Percentiles rank a stretch among this genome's conserved stretches.
phyloP scores from a whole-genome alignment of 2,113 vertebrate genomes.

The Hippopotamus amphibius region DNA sequence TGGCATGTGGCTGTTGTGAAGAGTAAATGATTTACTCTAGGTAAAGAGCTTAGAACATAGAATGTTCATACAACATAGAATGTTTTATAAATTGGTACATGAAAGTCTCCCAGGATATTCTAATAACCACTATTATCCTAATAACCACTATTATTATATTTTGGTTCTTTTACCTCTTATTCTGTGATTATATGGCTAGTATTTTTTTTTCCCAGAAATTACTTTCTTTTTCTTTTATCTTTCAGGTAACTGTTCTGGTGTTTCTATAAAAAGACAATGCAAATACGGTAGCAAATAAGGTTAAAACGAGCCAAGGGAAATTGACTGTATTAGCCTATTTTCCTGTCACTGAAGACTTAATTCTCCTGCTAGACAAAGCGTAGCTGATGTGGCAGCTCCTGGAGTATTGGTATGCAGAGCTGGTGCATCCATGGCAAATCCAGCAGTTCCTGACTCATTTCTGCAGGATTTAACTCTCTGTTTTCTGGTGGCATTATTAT shows the following conservation, averaged over 20 bases:
- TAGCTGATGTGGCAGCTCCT: neutral
- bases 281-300: conserved; percentile 47
- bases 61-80: neutral
- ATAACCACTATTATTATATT: neutral
- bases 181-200: neutral
- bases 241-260: neutral
- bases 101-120: neutral
- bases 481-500: neutral
- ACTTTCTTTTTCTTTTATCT: neutral
- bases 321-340: conserved; percentile 18
- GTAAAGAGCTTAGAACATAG: neutral
- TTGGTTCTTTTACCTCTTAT: neutral
- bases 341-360: conserved; percentile 56
- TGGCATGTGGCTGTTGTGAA: too few relatives aligned
- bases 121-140: neutral
- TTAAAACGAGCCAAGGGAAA: conserved; percentile 33
- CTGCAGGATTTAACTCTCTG: neutral
- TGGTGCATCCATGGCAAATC: neutral
- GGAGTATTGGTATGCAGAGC: neutral
- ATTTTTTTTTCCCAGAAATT: neutral
- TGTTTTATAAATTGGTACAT: neutral
- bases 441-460: neutral
- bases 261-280: conserved; percentile 26
- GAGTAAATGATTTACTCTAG: neutral
- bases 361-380: neutral